Evolutionary conservation across 2,888 invertebrate species (phyloP), one percentile per base, ranked within the genome.

Genomic region (Drosophila differens): DNA sequence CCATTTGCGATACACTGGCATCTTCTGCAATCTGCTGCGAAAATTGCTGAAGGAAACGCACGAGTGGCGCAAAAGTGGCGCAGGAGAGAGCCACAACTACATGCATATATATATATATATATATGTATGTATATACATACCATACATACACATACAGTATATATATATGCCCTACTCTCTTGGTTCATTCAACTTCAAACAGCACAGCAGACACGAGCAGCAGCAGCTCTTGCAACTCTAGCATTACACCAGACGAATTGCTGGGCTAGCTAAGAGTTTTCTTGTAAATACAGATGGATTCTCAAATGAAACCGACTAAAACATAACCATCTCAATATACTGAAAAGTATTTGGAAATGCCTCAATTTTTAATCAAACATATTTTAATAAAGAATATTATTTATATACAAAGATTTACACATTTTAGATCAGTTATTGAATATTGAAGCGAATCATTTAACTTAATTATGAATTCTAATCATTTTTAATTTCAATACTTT

Each of bases 1-100:
- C 84, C 82, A 82, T 84, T 83, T 75, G 76, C 53, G 66, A 71
- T 69, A 64, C 73, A 57, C 78, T 85, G 89, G 87, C 85, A 89
- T 89, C 80, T 81, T 30, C 30, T 54, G 79, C 74, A 79, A 81
- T 75, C 81, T 87, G 80, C 76, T 80, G 83, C 80, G 22, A 76
- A 88, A 88, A 90, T 90, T 86, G 90, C 86, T 82, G 80, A 86
- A 90, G 90, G 90, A 87, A 88, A 89, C 89, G 89, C 87, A 87
- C 90, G 90, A 88, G 85, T 89, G 85, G 62, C 70, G 65, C 76
- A 76, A 82, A 79, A 81, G 75, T 81, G 80, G 73, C 74, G 66
- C 70, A 76, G 65, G 77, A 70, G 70, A 70, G 72, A 59, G 60
- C 49, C 52, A 25, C 51, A 54, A 39, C 37, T 35, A 37, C 5